Evolutionary conservation across 2,113 vertebrate species (phyloP), one percentile per base, ranked within the genome.

Genomic region (Vulpes vulpes): DNA sequence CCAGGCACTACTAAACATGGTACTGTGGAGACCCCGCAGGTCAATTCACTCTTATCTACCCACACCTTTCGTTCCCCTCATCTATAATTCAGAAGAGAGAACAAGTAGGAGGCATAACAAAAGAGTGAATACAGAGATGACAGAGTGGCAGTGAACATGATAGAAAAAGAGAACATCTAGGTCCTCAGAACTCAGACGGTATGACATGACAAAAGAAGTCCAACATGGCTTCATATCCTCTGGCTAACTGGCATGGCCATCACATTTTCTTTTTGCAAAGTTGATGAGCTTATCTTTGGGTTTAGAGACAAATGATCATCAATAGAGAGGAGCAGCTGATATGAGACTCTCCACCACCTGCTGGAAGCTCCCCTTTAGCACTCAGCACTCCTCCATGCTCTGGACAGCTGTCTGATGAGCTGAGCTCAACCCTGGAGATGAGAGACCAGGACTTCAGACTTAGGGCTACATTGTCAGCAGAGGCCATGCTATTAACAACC

Each of bases 261-360:
- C 30, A 12, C 2, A 5, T 65, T n/a, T 65, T 83, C 64, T 43
- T 84, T 69, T 8, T 91, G 80, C 53, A 81, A 94, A 67, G 76
- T 51, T 27, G 51, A 76, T 38, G 23, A 69, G 23, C 19, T 8
- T 81, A 38, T 30, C 69, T 96, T 92, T 62, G 32, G 76, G 80
- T 88, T 43, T 92, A 93, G 65, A 96, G 43, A 83, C 27, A 81
- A 89, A 51, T 23, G 30, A 67, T 80, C 32, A 20, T 67, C 82
- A 60, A 84, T 76, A 86, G 20, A 82, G 78, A 94, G 49, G 23
- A 60, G 23, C 17, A 87, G 49, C 73, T 20, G 43, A 43, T 51
- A 51, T 14, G n/a, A 92, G 53, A 62, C 22, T 67, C 22, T 30
- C 5, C 10, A 19, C 65, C 60, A 88, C 81, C 59, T 62, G 7